These are phyloP conservation scores for Eulacestoma nigropectus DNA, from an alignment of 2,113 vertebrate genomes.

Conservation along the genomic window DNA sequence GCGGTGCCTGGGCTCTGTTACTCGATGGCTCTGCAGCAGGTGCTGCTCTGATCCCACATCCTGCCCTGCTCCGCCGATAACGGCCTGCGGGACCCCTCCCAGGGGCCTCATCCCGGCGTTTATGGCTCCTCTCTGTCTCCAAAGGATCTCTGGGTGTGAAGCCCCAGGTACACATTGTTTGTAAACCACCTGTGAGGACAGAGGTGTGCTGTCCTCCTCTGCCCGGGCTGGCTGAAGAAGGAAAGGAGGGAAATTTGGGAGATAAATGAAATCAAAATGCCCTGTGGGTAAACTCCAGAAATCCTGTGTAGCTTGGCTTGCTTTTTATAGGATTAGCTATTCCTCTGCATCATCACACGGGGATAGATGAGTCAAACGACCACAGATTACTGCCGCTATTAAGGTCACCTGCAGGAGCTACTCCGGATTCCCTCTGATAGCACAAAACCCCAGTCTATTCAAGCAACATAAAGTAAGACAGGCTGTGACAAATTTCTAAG, in stretches of 20 bases:
- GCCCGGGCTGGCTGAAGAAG: neutral
- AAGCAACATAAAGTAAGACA: neutral
- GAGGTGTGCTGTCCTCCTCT: fast-evolving
- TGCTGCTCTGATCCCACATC: neutral
- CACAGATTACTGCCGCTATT: neutral
- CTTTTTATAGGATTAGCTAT: conserved; percentile 9
- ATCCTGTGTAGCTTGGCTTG: neutral
- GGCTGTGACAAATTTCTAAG: conserved; percentile 15
- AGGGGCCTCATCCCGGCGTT: neutral
- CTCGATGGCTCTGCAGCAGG: neutral
- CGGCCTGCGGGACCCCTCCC: neutral
- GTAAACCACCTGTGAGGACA: neutral
- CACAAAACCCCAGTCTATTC: neutral
- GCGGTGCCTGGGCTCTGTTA: neutral
- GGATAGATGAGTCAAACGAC: neutral
- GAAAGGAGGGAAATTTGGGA: neutral
- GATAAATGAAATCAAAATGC: neutral
- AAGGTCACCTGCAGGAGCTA: conserved; percentile 5
- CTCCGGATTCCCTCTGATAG: neutral
- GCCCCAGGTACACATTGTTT: fast-evolving
- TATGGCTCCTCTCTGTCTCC: neutral
- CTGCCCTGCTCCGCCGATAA: neutral
- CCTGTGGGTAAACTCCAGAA: neutral
- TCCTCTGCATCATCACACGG: neutral
- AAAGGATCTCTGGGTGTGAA: neutral